Evolutionary conservation across 1,140 invertebrate species (phyloP).

Genomic region (Heliothis subflexa): DNA sequence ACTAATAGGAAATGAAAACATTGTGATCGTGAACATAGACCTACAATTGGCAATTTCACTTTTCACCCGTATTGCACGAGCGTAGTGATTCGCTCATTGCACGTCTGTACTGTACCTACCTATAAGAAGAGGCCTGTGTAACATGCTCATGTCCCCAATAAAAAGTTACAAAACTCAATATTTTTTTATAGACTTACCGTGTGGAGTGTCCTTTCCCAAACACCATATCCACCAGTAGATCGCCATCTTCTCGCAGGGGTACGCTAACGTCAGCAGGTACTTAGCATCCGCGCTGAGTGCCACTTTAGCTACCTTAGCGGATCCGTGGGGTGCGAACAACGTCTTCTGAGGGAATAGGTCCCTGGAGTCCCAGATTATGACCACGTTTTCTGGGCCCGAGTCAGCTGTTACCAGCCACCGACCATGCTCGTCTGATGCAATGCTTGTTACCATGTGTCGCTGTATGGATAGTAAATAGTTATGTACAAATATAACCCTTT

Average conservation of each 20-base stretch:
- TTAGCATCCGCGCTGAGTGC: slow-evolving; percentile 86
- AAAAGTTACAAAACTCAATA: too few relatives aligned
- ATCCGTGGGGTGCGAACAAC: slow-evolving; percentile 83
- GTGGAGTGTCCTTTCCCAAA: slow-evolving; percentile 78
- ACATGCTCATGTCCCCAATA: too few relatives aligned
- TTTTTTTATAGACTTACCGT: slow-evolving; percentile 74
- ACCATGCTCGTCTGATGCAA: slow-evolving; percentile 79
- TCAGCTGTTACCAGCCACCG: slow-evolving; percentile 87
- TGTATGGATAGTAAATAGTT: slow-evolving; percentile 57
- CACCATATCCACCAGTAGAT: slow-evolving; percentile 88
- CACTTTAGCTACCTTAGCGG: slow-evolving; percentile 70
- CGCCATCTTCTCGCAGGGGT: slow-evolving; percentile 70
- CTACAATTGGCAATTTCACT: too few relatives aligned
- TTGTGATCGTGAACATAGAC: too few relatives aligned
- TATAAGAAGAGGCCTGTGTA: too few relatives aligned
- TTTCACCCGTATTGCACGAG: too few relatives aligned
- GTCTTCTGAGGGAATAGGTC: slow-evolving; percentile 84
- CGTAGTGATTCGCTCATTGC: too few relatives aligned
- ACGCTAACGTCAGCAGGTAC: slow-evolving; percentile 86
- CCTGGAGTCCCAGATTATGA: slow-evolving; percentile 87
- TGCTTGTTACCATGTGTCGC: slow-evolving; percentile 78
- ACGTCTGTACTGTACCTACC: too few relatives aligned
- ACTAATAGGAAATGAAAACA: too few relatives aligned
- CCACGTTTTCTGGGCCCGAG: slow-evolving; percentile 82
- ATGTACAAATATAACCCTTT: too few relatives aligned